These are phyloP conservation scores for Vulpes ferrilata DNA, from an alignment of 2,113 vertebrate genomes.

Conservation along the genomic window DNA sequence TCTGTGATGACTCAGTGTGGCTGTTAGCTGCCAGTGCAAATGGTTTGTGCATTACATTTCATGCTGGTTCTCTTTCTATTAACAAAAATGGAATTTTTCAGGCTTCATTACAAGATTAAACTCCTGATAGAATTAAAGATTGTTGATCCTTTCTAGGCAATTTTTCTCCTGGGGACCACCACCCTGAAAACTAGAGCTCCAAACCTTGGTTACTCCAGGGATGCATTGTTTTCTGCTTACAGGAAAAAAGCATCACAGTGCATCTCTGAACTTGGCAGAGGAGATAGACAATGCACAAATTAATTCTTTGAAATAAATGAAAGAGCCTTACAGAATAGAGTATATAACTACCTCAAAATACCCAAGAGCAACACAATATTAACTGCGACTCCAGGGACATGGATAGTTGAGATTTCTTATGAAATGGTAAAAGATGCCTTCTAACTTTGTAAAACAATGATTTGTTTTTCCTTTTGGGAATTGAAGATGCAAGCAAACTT, in stretches of 20 bases:
- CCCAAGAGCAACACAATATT: background rate
- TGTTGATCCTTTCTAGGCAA: constrained; percentile 47
- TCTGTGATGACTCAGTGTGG: constrained; percentile 65
- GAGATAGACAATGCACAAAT: constrained; percentile 40
- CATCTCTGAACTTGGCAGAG: constrained; percentile 38
- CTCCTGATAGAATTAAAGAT: constrained; percentile 66
- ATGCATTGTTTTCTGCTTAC: background rate
- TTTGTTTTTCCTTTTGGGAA: constrained; percentile 9
- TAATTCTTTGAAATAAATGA: constrained; percentile 48
- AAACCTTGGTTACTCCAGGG: background rate
- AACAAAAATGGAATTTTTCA: constrained; percentile 79
- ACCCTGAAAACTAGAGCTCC: background rate
- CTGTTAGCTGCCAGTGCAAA: constrained; percentile 60
- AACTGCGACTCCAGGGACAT: background rate
- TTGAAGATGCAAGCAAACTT: background rate
- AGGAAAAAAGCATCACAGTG: background rate
- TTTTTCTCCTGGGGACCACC: background rate
- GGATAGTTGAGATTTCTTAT: background rate
- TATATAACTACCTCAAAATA: background rate
- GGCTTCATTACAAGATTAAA: constrained; percentile 76
- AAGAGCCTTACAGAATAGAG: constrained; percentile 35
- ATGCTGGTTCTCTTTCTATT: constrained; percentile 65
- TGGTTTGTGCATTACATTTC: constrained; percentile 56
- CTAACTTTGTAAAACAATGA: background rate
- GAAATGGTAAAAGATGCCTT: background rate